Evolutionary conservation across 1,140 invertebrate genomes (phyloP).

Genomic region (Phymorhynchus buccinoides): DNA sequence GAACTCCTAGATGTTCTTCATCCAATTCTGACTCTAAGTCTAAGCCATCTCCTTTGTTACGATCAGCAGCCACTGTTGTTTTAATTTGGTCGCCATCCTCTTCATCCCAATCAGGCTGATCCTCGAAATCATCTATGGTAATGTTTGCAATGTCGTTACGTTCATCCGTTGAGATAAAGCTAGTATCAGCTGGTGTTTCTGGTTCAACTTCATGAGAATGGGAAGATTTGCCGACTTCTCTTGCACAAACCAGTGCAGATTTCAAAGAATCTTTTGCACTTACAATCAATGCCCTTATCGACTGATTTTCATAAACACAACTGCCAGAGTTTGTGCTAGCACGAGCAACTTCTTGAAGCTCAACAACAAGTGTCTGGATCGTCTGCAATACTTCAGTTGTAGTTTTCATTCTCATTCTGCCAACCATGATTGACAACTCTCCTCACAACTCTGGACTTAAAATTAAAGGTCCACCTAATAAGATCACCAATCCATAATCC

Average conservation of each 20-base stretch:
- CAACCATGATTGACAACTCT: not conserved
- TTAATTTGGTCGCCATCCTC: not conserved
- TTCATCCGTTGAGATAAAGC: not conserved
- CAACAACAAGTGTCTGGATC: not conserved
- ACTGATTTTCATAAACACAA: not conserved
- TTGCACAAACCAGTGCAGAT: not conserved
- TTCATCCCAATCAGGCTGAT: constrained; percentile 1
- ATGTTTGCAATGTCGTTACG: not conserved
- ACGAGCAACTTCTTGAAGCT: not conserved
- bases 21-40: not conserved
- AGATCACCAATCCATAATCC: too few species aligned
- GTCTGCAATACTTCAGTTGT: not conserved
- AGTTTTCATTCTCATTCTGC: not conserved
- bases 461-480: too few species aligned
- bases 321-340: not conserved
- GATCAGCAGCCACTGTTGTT: not conserved
- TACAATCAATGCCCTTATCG: not conserved
- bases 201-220: too few species aligned
- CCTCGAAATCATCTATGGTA: not conserved
- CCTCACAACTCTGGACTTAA: too few species aligned
- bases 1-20: not conserved
- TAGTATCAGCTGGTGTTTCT: not conserved
- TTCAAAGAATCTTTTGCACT: constrained; percentile 14
- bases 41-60: not conserved
- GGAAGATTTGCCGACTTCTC: not conserved